phyloP scores from a whole-genome alignment of 2,113 vertebrate species.

The Rostratula benghalensis region DNA sequence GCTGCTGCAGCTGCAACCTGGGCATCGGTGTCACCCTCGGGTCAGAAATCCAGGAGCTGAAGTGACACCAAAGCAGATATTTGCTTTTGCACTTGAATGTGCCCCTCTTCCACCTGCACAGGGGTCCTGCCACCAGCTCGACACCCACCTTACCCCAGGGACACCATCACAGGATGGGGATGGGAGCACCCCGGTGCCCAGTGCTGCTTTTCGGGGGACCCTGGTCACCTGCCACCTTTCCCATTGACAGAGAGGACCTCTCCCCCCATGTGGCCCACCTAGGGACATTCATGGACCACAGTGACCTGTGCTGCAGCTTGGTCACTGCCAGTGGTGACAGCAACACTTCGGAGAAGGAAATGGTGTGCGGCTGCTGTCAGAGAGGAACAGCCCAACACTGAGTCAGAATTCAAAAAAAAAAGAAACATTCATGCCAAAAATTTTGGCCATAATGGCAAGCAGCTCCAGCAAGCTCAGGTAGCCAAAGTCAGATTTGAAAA shows the following conservation, averaged over 20 bases:
- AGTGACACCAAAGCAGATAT: background rate
- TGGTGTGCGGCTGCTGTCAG: fast-evolving
- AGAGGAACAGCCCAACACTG: background rate
- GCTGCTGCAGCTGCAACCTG: background rate
- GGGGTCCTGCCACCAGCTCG: fast-evolving
- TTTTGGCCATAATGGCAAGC: background rate
- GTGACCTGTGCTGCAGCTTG: fast-evolving
- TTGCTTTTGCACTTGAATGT: background rate
- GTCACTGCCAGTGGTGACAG: background rate
- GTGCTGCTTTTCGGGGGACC: background rate
- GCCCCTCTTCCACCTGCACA: fast-evolving
- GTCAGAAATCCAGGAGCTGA: background rate
- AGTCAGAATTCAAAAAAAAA: background rate
- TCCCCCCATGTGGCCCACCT: background rate
- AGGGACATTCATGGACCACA: background rate
- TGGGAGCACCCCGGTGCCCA: background rate
- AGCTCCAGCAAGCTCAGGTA: background rate
- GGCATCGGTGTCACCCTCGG: background rate
- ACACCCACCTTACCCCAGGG: background rate
- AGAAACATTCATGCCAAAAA: fast-evolving
- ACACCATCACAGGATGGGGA: fast-evolving
- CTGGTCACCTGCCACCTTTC: fast-evolving
- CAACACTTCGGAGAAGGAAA: fast-evolving
- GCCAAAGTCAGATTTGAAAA: background rate
- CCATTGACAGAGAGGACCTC: background rate